Conservation (phyloP, 2,797 vertebrate species). For the Myiotriccus ornatus region DNA sequence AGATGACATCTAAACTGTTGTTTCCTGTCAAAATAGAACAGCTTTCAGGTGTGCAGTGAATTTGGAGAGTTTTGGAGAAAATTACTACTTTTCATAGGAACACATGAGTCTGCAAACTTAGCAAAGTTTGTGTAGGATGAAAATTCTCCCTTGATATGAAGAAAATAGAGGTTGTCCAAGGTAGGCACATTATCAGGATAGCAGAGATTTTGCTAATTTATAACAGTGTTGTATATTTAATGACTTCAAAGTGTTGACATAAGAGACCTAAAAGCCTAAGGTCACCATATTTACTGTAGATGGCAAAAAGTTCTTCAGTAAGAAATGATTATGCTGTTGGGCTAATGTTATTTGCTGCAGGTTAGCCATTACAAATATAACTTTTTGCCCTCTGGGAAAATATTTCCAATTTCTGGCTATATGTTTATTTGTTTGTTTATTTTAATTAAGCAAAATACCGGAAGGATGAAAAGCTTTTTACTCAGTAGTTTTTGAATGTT, state of each 20-base stretch:
- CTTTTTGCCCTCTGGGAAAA: background rate
- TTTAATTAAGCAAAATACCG: background rate
- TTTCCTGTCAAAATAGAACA: background rate
- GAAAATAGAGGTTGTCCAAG: background rate
- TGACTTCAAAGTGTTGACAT: background rate
- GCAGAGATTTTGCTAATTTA: background rate
- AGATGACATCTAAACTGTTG: background rate
- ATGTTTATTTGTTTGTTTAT: background rate
- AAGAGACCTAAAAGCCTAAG: background rate
- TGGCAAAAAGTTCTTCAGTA: background rate
- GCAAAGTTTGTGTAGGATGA: background rate
- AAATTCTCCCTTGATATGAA: background rate
- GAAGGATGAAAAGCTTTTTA: background rate
- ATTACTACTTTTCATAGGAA: background rate
- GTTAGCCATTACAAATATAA: background rate
- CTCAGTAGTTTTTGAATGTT: background rate
- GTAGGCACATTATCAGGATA: background rate
- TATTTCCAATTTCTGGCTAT: background rate
- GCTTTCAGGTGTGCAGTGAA: background rate
- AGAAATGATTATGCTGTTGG: fast-evolving
- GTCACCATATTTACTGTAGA: background rate
- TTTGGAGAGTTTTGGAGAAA: background rate
- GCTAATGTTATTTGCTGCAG: background rate
- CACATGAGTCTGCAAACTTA: background rate
- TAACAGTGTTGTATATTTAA: background rate